Evolutionary conservation across 2,113 vertebrate genomes (phyloP).

Genomic region (Agelaius tricolor): DNA sequence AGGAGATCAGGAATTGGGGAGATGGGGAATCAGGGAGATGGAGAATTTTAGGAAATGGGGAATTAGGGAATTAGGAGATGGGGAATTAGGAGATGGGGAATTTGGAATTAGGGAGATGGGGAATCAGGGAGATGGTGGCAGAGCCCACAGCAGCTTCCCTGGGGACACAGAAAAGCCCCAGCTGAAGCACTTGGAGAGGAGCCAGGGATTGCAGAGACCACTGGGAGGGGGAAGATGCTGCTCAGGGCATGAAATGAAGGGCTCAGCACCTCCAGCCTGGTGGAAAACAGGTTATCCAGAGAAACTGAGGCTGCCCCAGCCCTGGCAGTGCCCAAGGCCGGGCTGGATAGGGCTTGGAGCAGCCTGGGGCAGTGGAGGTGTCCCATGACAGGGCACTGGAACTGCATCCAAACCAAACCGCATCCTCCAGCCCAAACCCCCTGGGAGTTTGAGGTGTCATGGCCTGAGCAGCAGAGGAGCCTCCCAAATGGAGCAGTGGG

Average conservation of each 20-base stretch:
- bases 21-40: no score
- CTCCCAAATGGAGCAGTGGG: not conserved
- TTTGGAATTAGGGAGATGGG: not conserved
- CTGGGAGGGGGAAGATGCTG: not conserved
- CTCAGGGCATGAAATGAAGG: not conserved
- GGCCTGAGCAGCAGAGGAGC: not conserved
- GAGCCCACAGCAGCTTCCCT: not conserved
- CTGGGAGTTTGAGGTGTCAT: not conserved
- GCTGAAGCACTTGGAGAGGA: accelerated
- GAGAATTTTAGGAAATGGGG: no score
- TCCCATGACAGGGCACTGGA: not conserved
- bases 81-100: not conserved
- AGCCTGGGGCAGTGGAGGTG: not conserved
- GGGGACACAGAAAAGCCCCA: accelerated
- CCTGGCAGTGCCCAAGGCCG: not conserved
- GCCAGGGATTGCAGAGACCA: not conserved
- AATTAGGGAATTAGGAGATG: not conserved
- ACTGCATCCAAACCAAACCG: not conserved
- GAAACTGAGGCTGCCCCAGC: not conserved
- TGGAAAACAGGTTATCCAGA: not conserved
- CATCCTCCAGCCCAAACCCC: not conserved
- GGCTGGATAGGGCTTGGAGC: not conserved
- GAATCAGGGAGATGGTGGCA: not conserved
- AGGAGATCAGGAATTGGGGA: no score
- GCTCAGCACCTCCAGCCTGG: not conserved